phyloP scores from a whole-genome alignment of 2,797 vertebrate species.

The Brachyalestes nurse region DNA sequence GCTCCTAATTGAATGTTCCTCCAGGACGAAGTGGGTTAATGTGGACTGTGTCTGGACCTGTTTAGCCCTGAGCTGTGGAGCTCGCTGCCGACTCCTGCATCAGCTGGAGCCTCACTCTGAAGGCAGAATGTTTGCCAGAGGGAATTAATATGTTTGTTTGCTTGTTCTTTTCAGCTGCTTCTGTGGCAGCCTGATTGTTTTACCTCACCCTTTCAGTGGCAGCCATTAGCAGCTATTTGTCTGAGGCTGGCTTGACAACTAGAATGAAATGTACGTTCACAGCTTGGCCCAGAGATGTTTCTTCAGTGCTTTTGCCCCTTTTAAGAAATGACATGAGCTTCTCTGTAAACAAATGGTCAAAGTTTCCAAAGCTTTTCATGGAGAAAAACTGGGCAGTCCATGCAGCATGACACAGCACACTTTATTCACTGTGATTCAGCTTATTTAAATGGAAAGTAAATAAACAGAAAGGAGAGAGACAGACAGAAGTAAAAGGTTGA shows the following conservation, averaged over 20 bases:
- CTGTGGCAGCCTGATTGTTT: slow-evolving; percentile 28
- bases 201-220: slow-evolving; percentile 25
- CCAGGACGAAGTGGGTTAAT: not conserved
- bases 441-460: not conserved
- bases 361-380: slow-evolving; percentile 18
- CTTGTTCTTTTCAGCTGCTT: slow-evolving; percentile 15
- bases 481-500: not conserved
- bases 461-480: slow-evolving; percentile 3
- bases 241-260: slow-evolving; percentile 8
- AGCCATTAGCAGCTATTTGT: slow-evolving; percentile 33
- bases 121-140: not conserved
- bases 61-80: not conserved
- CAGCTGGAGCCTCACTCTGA: slow-evolving; percentile 4
- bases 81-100: slow-evolving; percentile 1
- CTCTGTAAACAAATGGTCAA: slow-evolving; percentile 21
- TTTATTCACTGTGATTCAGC: not conserved
- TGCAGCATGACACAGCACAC: not conserved
- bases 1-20: not conserved
- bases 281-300: slow-evolving; percentile 4
- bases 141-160: not conserved
- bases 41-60: not conserved
- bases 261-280: slow-evolving; percentile 25
- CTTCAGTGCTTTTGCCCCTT: not conserved
- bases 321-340: slow-evolving; percentile 18
- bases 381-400: not conserved